These are phyloP conservation scores for Dolichoris vasculosae DNA, from an alignment of 1,140 invertebrate genomes.

Conservation along the genomic window DNA sequence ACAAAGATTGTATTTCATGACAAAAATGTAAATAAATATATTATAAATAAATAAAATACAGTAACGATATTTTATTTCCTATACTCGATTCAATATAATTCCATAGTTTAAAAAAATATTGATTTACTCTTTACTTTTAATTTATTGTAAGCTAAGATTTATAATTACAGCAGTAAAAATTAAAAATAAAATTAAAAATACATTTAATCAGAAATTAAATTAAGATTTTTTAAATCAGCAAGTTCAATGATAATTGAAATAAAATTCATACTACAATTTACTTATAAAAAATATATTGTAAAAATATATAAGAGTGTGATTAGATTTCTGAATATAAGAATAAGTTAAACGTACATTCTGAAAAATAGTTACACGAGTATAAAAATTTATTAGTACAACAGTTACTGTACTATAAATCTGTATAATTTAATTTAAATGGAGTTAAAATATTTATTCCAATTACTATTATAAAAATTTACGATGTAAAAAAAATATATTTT, in stretches of 20 bases:
- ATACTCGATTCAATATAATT: not conserved
- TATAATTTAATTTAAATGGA: no score
- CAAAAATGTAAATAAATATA: not conserved
- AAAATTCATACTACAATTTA: no score
- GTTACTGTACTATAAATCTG: not conserved
- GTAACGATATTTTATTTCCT: not conserved
- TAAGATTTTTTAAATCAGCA: no score
- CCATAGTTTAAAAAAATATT: not conserved
- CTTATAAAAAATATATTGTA: not conserved
- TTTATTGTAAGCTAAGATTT: no score
- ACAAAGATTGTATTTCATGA: not conserved
- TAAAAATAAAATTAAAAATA: no score
- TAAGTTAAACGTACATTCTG: not conserved
- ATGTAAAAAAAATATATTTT: no score
- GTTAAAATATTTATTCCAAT: no score
- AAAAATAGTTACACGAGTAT: not conserved
- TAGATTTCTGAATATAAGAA: not conserved
- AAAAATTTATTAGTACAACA: not conserved
- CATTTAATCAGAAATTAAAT: no score
- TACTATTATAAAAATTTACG: no score
- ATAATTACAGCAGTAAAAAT: no score
- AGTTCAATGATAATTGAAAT: no score
- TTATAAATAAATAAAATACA: not conserved
- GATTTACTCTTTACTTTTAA: not conserved
- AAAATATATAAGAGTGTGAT: not conserved